Base-by-base conservation (phyloP, 2,797 vertebrate genomes). In the Momotus momota region DNA sequence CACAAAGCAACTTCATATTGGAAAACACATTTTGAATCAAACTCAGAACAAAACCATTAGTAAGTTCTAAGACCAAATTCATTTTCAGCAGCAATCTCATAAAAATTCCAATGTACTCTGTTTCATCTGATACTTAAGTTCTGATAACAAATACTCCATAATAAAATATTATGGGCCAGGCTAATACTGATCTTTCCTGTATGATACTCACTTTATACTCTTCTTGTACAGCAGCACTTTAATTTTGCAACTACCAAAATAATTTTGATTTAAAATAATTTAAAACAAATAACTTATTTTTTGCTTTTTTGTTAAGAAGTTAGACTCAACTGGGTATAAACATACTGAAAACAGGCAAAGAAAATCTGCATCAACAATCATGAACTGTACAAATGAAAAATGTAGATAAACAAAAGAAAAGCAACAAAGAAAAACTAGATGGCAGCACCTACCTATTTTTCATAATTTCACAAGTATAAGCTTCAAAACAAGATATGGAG, bases 391-490 rank as follows among this genome's bases (percentile, higher is more conserved):
- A 66, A 66, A 81, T 18, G 51, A 74, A 66, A 90, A 73, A 41
- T 0, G 1, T 5, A 75, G 64, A 62, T 46, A 90, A 90, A 87
- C 72, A 93, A 62, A 90, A 62, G 64, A 93, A 80, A 88, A 22
- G 48, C 81, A 88, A 62, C 78, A 62, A 80, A 88, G 72, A 48
- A 94, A 95, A 96, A 91, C 97, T 97, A 97, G 96, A 95, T 96
- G 96, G 97, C 97, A 98, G 96, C 96, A 97, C 81, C 55, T 96
- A 69, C 91, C 93, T 86, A 88, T 86, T 89, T 94, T 96, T 94
- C 48, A 84, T 46, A 49, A 75, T 57, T 83, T 51, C 80, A 67
- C 79, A 90, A 89, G 66, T 19, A 29, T 25, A 79, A 77, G 58
- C 81, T 58, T 80, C 78, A 41, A 90, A 93, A 75, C 25, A 75